Percentiles rank a stretch among this genome's conserved stretches.
These are phyloP conservation scores for Allygus modestus DNA, from an alignment of 2,888 invertebrate genomes.

Conservation along the genomic window DNA sequence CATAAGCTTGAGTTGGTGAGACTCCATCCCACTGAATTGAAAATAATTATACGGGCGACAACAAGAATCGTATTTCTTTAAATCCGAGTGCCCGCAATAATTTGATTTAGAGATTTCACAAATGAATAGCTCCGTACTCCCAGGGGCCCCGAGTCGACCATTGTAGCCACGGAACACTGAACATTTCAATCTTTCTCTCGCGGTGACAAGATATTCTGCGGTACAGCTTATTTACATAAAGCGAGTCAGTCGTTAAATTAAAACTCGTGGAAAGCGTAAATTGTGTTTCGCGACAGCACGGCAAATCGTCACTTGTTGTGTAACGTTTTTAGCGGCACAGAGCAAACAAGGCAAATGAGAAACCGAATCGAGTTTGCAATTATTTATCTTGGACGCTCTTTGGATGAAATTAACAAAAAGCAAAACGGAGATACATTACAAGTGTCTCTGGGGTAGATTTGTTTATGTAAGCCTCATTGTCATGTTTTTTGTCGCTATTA, in stretches of 20 bases:
- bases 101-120: conserved; percentile 52
- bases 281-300: conserved; percentile 46
- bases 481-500: conserved; percentile 18
- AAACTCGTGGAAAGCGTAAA: conserved; percentile 55
- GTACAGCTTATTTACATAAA: conserved; percentile 56
- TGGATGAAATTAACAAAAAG: conserved; percentile 60
- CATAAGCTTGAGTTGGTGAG: too few relatives aligned
- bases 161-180: conserved; percentile 26
- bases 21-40: too few relatives aligned
- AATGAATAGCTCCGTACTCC: conserved; percentile 15
- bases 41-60: conserved; percentile 12
- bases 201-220: conserved; percentile 50
- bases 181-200: conserved; percentile 55
- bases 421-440: conserved; percentile 54
- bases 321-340: conserved; percentile 54
- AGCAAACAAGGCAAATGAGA: conserved; percentile 56
- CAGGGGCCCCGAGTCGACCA: neutral
- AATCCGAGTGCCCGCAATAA: conserved; percentile 25
- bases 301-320: conserved; percentile 44
- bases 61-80: conserved; percentile 22
- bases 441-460: conserved; percentile 52
- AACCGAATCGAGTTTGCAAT: conserved; percentile 60
- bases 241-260: conserved; percentile 53
- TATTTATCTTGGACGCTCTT: conserved; percentile 61
- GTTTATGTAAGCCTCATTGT: conserved; percentile 45